A percentile compares a stretch with the other conserved stretches of the same genome.
Evolutionary conservation across 2,113 vertebrate species (phyloP).

Genomic region (Cyprinodon brontotheroides): DNA sequence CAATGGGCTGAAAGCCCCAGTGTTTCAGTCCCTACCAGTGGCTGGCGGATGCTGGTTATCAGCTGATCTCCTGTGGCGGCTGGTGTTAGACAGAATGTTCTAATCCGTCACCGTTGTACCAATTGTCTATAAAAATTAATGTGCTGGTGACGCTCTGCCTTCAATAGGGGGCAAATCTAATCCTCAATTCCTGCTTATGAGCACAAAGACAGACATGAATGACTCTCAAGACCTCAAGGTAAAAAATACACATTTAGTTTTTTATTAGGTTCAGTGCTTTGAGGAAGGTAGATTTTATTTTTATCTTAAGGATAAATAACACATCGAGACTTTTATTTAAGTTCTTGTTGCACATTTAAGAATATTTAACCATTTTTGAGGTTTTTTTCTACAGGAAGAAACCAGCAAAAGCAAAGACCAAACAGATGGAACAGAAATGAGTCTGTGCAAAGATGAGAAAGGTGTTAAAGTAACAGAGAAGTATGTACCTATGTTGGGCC

Average conservation of each 20-base stretch:
- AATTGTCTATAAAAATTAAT: conserved; percentile 78
- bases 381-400: conserved; percentile 73
- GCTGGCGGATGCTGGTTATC: conserved; percentile 47
- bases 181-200: conserved; percentile 54
- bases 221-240: conserved; percentile 72
- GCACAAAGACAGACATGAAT: conserved; percentile 62
- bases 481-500: conserved; percentile 59
- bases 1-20: conserved; percentile 53
- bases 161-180: conserved; percentile 57
- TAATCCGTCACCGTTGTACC: conserved; percentile 72
- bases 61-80: conserved; percentile 33
- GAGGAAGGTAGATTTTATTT: not conserved
- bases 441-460: conserved; percentile 80
- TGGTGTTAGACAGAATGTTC: conserved; percentile 71
- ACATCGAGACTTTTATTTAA: not conserved
- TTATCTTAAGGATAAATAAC: not conserved
- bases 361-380: conserved; percentile 26
- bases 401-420: conserved; percentile 79
- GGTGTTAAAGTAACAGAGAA: conserved; percentile 76
- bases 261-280: not conserved
- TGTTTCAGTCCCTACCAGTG: conserved; percentile 36
- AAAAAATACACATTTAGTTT: conserved; percentile 38
- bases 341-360: not conserved
- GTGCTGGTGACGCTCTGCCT: conserved; percentile 55
- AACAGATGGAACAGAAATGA: conserved; percentile 82